phyloP scores from a whole-genome alignment of 1,140 invertebrate species.

The Trigoniulus corallinus region DNA sequence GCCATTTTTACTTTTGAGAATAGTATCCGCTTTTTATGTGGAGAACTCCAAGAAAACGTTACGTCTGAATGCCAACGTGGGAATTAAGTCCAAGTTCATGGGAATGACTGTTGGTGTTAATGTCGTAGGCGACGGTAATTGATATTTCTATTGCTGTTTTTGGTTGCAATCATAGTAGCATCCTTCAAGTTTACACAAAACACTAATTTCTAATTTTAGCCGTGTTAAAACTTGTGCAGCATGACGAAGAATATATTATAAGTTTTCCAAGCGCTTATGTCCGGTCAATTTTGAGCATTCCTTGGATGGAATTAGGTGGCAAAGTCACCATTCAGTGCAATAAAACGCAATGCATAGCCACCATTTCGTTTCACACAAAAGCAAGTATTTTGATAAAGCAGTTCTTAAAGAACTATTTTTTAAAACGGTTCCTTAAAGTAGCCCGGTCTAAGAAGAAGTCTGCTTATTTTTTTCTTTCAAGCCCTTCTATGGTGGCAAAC shows the following conservation, averaged over 20 bases:
- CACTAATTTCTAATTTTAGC: slow-evolving; percentile 17
- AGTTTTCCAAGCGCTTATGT: slow-evolving; percentile 29
- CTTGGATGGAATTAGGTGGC: slow-evolving; percentile 32
- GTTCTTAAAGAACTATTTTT: slow-evolving; percentile 9
- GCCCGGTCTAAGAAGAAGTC: slow-evolving; percentile 3
- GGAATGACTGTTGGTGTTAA: slow-evolving; percentile 30
- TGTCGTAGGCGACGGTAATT: slow-evolving; percentile 27
- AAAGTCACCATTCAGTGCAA: slow-evolving; percentile 25
- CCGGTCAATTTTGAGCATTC: slow-evolving; percentile 29
- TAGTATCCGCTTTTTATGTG: slow-evolving; percentile 31
- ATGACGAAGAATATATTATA: slow-evolving; percentile 29
- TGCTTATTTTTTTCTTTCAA: slow-evolving; percentile 16
- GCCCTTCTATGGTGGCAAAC: slow-evolving; percentile 34
- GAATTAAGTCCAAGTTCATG: slow-evolving; percentile 31
- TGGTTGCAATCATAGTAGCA: too few species aligned
- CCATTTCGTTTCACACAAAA: slow-evolving; percentile 33
- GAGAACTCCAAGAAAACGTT: slow-evolving; percentile 26
- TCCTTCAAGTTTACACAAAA: too few species aligned
- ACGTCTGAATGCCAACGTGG: slow-evolving; percentile 27
- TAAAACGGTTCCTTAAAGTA: slow-evolving; percentile 6
- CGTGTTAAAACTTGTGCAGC: slow-evolving; percentile 19
- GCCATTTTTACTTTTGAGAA: slow-evolving; percentile 9
- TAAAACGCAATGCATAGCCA: slow-evolving; percentile 24
- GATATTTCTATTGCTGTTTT: neutral
- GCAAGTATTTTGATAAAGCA: slow-evolving; percentile 16